These are phyloP conservation scores for Trochalopteron elliotii DNA, from an alignment of 2,113 vertebrate species.

Conservation along the genomic window DNA sequence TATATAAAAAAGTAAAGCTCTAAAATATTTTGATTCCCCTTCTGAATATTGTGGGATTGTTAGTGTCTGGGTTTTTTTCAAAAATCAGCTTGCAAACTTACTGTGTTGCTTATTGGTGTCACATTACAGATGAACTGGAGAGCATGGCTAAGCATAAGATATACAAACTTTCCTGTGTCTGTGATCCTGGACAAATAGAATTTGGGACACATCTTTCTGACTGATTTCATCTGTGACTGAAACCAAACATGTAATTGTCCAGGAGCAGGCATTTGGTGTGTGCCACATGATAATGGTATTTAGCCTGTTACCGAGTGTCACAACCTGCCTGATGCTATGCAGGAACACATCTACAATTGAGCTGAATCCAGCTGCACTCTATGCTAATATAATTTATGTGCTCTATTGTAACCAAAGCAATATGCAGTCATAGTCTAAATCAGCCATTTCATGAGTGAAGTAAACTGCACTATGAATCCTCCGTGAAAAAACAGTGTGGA, in stretches of 20 bases:
- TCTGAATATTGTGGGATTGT: background rate
- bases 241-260: background rate
- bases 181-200: background rate
- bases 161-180: background rate
- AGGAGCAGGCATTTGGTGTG: background rate
- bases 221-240: background rate
- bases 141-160: background rate
- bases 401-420: background rate
- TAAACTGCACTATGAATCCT: background rate
- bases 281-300: background rate
- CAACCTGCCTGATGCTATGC: background rate
- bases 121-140: background rate
- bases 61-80: background rate
- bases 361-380: background rate
- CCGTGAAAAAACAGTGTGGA: background rate
- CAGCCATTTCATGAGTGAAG: background rate
- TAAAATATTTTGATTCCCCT: background rate
- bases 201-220: background rate
- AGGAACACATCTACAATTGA: background rate
- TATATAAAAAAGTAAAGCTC: background rate
- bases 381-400: background rate
- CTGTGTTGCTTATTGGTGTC: background rate
- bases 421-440: background rate
- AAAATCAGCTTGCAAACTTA: background rate
- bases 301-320: background rate